phyloP scores from a whole-genome alignment of 2,797 vertebrate genomes.

The Urophycis tenuis region DNA sequence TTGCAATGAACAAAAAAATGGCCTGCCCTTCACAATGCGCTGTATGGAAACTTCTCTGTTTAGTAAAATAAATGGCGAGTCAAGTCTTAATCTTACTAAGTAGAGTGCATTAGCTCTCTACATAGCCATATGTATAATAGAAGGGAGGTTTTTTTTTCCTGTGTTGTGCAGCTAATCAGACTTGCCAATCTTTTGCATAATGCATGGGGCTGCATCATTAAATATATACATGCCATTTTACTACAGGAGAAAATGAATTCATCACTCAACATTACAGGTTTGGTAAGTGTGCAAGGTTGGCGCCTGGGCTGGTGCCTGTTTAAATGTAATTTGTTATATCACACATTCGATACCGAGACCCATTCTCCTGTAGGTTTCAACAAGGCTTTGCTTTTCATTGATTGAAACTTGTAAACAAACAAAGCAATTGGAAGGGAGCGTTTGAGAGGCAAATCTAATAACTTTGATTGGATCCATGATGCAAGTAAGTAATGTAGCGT shows the following conservation, averaged over 20 bases:
- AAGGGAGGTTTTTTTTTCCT: conserved; percentile 25
- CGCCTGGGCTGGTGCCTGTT: neutral
- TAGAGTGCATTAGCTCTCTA: conserved; percentile 22
- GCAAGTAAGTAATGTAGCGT: neutral
- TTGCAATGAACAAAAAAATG: conserved; percentile 32
- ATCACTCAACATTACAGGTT: conserved; percentile 24
- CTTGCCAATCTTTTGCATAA: conserved; percentile 19
- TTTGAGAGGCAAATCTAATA: neutral
- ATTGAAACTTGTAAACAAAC: conserved; percentile 2
- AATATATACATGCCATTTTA: conserved; percentile 22
- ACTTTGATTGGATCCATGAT: neutral
- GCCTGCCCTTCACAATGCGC: conserved; percentile 23
- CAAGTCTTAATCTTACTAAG: conserved; percentile 31
- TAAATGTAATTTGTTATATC: neutral
- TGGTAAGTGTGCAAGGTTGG: neutral
- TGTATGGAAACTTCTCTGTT: conserved; percentile 19
- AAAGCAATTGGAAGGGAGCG: neutral
- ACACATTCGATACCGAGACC: neutral
- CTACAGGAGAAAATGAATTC: conserved; percentile 26
- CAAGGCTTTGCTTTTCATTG: neutral
- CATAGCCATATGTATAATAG: conserved; percentile 25
- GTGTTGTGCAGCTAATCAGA: conserved; percentile 14
- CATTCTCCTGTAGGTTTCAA: neutral
- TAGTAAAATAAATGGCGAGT: conserved; percentile 7
- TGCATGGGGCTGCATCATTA: conserved; percentile 26